These are phyloP conservation scores for Drosophila borborema DNA, from an alignment of 2,888 invertebrate species.

Conservation along the genomic window DNA sequence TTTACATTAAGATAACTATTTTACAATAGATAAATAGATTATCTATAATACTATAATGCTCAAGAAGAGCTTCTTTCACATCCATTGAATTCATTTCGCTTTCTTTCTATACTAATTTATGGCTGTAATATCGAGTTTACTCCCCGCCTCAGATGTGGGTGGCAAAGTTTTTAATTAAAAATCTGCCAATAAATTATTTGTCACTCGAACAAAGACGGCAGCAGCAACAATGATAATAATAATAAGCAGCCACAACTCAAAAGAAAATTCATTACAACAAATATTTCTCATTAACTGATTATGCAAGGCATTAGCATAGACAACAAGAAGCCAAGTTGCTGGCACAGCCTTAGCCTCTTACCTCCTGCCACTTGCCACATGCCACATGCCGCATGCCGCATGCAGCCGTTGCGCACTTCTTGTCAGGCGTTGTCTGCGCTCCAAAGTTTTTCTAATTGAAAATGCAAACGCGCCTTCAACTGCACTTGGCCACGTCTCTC, in stretches of 20 bases:
- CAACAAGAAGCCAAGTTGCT: slow-evolving; percentile 56
- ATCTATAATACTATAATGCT: too few species aligned
- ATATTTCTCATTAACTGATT: slow-evolving; percentile 80
- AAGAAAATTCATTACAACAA: slow-evolving; percentile 77
- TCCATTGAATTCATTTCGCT: slow-evolving; percentile 3
- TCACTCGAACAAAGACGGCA: slow-evolving; percentile 58
- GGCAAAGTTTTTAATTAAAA: slow-evolving; percentile 73
- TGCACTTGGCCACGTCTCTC: slow-evolving; percentile 39
- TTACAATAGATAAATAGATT: too few species aligned
- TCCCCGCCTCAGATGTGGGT: slow-evolving; percentile 15
- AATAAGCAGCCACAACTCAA: slow-evolving; percentile 58
- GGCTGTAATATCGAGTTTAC: slow-evolving; percentile 48
- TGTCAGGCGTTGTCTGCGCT: slow-evolving; percentile 66
- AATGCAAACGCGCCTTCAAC: slow-evolving; percentile 68
- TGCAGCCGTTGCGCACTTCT: slow-evolving; percentile 49
- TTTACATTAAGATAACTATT: too few species aligned
- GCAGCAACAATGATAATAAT: slow-evolving; percentile 51
- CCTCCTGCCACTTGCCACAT: not conserved
- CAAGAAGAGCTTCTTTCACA: not conserved
- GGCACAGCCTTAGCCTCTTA: slow-evolving; percentile 32
- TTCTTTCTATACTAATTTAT: slow-evolving; percentile 54
- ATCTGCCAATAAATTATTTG: slow-evolving; percentile 79
- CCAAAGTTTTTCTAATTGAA: slow-evolving; percentile 79
- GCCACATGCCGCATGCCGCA: not conserved
- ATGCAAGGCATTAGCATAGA: slow-evolving; percentile 75